Evolutionary conservation across 2,797 vertebrate species (phyloP).

Genomic region (Adrianichthys oophorus): DNA sequence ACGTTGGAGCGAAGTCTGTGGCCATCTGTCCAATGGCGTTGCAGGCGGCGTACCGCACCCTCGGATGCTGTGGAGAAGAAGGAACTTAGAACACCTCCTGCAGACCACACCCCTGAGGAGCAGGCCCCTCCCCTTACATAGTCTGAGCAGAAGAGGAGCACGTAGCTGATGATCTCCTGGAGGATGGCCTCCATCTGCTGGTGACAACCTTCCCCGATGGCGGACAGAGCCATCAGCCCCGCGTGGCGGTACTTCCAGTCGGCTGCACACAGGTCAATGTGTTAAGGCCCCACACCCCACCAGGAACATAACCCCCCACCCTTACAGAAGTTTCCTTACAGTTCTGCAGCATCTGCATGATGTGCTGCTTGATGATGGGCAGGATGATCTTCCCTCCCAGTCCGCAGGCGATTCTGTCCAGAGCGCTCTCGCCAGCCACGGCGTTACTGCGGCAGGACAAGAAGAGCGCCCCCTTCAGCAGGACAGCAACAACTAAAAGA

Average conservation of each 20-base stretch:
- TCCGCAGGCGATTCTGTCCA: constrained; percentile 96
- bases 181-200: constrained; percentile 99
- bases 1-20: constrained; percentile 97
- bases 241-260: constrained; percentile 98
- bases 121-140: constrained; percentile 76
- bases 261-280: constrained; percentile 65
- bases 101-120: not conserved
- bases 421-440: constrained; percentile 94
- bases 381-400: constrained; percentile 96
- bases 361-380: constrained; percentile 98
- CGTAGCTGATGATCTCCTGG: constrained; percentile 95
- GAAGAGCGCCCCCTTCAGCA: not conserved
- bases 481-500: not conserved
- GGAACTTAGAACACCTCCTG: not conserved
- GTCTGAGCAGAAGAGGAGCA: constrained; percentile 94
- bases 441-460: constrained; percentile 79
- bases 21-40: constrained; percentile 99
- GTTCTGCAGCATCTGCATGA: constrained; percentile 99
- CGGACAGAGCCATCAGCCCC: constrained; percentile 96
- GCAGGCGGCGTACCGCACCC: constrained; percentile 96
- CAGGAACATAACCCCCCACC: too few relatives aligned
- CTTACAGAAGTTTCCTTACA: constrained; percentile 76
- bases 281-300: too few relatives aligned
- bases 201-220: constrained; percentile 97
- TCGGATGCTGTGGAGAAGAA: constrained; percentile 82